Base-by-base conservation (phyloP, 2,888 invertebrate genomes). In the Chalcosyrphus nemorum region DNA sequence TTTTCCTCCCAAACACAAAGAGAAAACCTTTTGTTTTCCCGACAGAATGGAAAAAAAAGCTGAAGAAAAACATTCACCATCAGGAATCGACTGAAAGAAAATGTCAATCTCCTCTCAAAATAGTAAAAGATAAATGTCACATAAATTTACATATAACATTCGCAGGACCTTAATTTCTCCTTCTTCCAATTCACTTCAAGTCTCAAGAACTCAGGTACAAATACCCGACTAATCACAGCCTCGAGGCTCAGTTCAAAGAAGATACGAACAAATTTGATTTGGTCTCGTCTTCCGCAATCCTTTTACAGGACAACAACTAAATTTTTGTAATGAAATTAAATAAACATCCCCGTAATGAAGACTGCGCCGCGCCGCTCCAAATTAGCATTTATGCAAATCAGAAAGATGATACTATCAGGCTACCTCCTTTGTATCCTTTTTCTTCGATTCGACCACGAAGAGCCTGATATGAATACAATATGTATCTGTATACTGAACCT, bases 381-480 rank as follows among this genome's bases (percentile, higher is more conserved):
- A n/a, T 54, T 35, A 63, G 65, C 54, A 68, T 66, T 66, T 82
- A 82, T 82, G 82, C 27, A 68, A 82, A 78, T 82, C 41, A 78
- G 66, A 72, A 82, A 82, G 71, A 17, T 50, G 78, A 82, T 82
- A 74, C 41, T 24, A 78, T 82, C 78, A 17, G 82, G 78, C 82
- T 78, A 82, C 78, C 70, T 70, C 70, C n/a, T 68, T 68, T 68
- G 72, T 74, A 78, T 54, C 66, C 45, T 68, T 82, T 75, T 74
- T 50, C 56, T 78, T 27, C 82, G 41, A 78, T 74, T 78, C 72
- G 82, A 78, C 78, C 82, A 78, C 82, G 61, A 78, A 68, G 63
- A 47, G 29, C n/a, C 24, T 76, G 56, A 57, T 63, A 70, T 75
- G 74, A 66, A 66, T 66, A 47, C 57, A 65, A 65, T 57, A 15